Percentiles rank a stretch among this genome's conserved stretches.
phyloP scores from a whole-genome alignment of 2,113 vertebrate species.

The Bolborhynchus lineola region DNA sequence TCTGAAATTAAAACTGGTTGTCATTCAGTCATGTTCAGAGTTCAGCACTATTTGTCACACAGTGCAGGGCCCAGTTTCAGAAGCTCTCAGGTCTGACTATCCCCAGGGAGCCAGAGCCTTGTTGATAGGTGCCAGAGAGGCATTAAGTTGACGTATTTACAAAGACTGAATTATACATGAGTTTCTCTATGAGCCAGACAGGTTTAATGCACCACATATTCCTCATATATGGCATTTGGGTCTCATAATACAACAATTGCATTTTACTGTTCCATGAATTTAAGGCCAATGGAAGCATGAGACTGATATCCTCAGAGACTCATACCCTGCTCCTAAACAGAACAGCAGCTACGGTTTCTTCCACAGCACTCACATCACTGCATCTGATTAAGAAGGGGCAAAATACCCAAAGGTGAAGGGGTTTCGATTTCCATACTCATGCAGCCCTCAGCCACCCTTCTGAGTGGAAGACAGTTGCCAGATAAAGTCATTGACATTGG shows the following conservation, averaged over 20 bases:
- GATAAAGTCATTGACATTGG: neutral
- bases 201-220: neutral
- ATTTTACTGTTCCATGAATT: neutral
- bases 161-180: slow-evolving; percentile 36
- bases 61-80: neutral
- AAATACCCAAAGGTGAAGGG: neutral
- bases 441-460: neutral
- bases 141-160: slow-evolving; percentile 28
- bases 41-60: neutral
- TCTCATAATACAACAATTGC: neutral
- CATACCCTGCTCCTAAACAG: neutral
- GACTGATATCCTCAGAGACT: neutral
- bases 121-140: neutral
- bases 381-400: neutral
- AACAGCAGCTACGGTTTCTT: rapidly evolving
- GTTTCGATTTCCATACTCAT: neutral
- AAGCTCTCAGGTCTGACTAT: slow-evolving; percentile 5
- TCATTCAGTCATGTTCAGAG: neutral
- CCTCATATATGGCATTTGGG: neutral
- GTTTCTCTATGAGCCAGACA: slow-evolving; percentile 5
- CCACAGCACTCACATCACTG: neutral
- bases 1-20: neutral
- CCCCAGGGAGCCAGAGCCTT: neutral
- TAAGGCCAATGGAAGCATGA: neutral
- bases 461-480: neutral